phyloP scores from a whole-genome alignment of 1,140 invertebrate species.

The Ips nitidus region DNA sequence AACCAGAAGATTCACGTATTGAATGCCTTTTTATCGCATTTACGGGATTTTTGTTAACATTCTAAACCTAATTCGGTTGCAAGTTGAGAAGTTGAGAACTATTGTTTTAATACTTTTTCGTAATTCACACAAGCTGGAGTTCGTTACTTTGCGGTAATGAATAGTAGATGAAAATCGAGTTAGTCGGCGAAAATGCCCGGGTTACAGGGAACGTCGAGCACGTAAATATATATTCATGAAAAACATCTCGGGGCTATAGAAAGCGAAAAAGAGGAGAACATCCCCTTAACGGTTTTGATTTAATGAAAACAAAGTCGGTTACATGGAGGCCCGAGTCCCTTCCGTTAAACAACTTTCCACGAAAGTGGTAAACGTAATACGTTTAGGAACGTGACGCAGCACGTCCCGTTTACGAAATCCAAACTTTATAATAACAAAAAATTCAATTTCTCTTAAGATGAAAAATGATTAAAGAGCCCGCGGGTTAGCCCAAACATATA shows the following conservation, averaged over 20 bases:
- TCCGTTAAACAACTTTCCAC: constrained; percentile 18
- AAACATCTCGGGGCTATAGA: neutral
- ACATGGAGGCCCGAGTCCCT: neutral
- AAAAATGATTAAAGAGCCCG: constrained; percentile 31
- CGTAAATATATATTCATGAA: neutral
- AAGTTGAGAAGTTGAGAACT: too few species aligned
- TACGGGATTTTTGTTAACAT: too few species aligned
- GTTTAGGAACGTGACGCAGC: constrained; percentile 26
- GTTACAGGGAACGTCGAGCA: too few species aligned
- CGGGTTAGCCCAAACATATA: constrained; percentile 23
- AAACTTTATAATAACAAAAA: constrained; percentile 29
- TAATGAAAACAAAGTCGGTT: constrained; percentile 14
- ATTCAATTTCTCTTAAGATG: constrained; percentile 28
- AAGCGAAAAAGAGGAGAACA: neutral
- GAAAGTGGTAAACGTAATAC: constrained; percentile 19
- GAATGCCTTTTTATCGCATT: too few species aligned
- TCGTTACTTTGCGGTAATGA: too few species aligned
- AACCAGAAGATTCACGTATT: too few species aligned
- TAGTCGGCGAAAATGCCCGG: too few species aligned
- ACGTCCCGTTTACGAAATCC: constrained; percentile 12
- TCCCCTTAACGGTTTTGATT: constrained; percentile 5
- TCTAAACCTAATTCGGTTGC: too few species aligned
- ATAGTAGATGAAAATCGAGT: too few species aligned
- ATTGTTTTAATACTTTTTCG: too few species aligned
- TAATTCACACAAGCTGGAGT: too few species aligned